phyloP scores from a whole-genome alignment of 2,113 vertebrate species.

The Labeo catla region DNA sequence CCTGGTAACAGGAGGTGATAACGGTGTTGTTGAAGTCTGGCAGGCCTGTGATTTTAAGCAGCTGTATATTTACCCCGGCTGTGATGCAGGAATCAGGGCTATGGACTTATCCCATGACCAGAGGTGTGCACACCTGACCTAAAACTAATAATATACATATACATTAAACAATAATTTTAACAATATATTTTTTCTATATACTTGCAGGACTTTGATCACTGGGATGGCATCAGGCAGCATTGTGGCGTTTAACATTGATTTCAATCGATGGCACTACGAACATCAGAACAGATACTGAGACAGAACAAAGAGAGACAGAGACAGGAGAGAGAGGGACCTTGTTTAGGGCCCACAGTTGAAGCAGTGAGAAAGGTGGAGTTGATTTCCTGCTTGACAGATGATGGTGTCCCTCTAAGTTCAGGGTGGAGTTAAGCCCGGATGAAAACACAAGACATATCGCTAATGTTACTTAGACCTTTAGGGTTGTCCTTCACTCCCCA shows the following conservation, averaged over 20 bases:
- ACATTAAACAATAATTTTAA: too few relatives aligned
- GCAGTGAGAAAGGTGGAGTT: neutral
- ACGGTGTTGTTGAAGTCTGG: conserved; percentile 98
- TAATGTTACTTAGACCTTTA: conserved; percentile 49
- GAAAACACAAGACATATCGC: conserved; percentile 48
- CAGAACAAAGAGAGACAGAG: conserved; percentile 70
- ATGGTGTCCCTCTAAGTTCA: conserved; percentile 11
- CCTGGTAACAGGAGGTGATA: conserved; percentile 97
- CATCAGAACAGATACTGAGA: conserved; percentile 99
- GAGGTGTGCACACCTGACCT: conserved; percentile 79
- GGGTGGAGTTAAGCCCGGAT: conserved; percentile 37
- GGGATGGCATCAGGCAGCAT: conserved; percentile 99
- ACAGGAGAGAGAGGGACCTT: conserved; percentile 71
- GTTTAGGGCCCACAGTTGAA: conserved; percentile 58
- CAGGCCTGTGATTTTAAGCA: conserved; percentile 99
- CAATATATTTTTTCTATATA: neutral
- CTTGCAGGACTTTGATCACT: conserved; percentile 94
- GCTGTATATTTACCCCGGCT: conserved; percentile 98
- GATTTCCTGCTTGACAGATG: conserved; percentile 27
- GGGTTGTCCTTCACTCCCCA: conserved; percentile 48
- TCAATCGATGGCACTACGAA: conserved; percentile 99
- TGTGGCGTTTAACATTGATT: conserved; percentile 99
- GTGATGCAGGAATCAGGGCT: conserved; percentile 96
- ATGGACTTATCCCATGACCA: conserved; percentile 99
- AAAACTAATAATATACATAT: neutral